Evolutionary conservation across 2,113 vertebrate species (phyloP).

Genomic region (Pongo pygmaeus): DNA sequence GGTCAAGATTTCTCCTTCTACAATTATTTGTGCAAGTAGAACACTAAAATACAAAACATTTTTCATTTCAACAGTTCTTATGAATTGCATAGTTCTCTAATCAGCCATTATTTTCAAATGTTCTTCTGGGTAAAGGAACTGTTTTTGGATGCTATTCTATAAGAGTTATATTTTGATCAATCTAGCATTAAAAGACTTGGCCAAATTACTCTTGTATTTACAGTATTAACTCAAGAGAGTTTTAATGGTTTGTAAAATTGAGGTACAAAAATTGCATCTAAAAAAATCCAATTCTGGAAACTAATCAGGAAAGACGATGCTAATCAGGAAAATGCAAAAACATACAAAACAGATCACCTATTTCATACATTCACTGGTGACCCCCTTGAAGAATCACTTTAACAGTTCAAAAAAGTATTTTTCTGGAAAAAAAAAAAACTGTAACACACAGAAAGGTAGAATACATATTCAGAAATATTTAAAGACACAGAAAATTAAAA

Average conservation of each 20-base stretch:
- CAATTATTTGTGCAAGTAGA: neutral
- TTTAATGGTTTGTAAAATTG: conserved; percentile 3
- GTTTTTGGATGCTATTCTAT: neutral
- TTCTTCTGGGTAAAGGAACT: neutral
- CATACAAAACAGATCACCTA: conserved; percentile 32
- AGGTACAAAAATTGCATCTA: neutral
- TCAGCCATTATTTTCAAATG: conserved; percentile 11
- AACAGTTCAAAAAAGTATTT: neutral
- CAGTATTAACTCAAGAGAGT: neutral
- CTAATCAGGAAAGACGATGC: neutral
- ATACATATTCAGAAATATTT: conserved; percentile 61
- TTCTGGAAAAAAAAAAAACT: neutral
- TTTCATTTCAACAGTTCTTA: neutral
- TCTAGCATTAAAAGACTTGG: conserved; percentile 44
- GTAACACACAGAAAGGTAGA: neutral
- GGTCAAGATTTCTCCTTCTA: neutral
- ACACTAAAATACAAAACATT: conserved; percentile 10
- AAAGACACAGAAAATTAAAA: conserved; percentile 69
- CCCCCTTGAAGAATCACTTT: conserved; percentile 18
- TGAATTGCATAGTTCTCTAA: neutral
- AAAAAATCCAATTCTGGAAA: conserved; percentile 31
- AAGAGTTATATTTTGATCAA: conserved; percentile 52
- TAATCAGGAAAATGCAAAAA: conserved; percentile 50
- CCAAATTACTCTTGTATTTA: conserved; percentile 24
- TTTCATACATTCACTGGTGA: conserved; percentile 22